phyloP scores from a whole-genome alignment of 2,797 vertebrate species.

The Poecilia velifera region DNA sequence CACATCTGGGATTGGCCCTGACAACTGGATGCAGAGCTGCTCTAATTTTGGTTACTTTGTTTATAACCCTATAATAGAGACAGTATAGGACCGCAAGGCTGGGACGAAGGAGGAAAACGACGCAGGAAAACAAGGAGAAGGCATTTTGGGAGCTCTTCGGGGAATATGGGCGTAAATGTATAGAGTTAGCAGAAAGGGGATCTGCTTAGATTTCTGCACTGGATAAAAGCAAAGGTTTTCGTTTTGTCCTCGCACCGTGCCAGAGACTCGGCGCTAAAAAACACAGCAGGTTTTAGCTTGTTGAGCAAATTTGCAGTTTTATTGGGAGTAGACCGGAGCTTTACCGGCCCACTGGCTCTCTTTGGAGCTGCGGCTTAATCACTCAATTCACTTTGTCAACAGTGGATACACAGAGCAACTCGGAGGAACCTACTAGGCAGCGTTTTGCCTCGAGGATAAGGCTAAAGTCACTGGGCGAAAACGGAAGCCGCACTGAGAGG shows the following conservation, averaged over 20 bases:
- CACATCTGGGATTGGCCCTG: conserved; percentile 83
- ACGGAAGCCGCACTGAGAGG: conserved; percentile 22
- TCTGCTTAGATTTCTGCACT: conserved; percentile 13
- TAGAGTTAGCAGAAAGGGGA: conserved; percentile 7
- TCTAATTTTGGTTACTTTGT: conserved; percentile 85
- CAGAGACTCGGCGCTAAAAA: conserved; percentile 26
- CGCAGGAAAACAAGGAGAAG: not conserved
- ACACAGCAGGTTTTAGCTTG: conserved; percentile 52
- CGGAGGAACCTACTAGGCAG: conserved; percentile 33
- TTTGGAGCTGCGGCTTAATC: conserved; percentile 52
- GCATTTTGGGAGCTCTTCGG: conserved; percentile 36
- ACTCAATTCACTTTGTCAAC: conserved; percentile 52
- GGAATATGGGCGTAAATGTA: conserved; percentile 35
- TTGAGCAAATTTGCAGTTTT: conserved; percentile 63
- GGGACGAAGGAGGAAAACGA: not conserved
- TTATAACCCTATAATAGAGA: conserved; percentile 84
- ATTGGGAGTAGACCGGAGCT: conserved; percentile 55
- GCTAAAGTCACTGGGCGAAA: conserved; percentile 39
- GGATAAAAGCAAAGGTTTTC: conserved; percentile 12
- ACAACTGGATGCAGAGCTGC: conserved; percentile 82
- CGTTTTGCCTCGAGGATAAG: conserved; percentile 19
- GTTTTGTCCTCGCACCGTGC: conserved; percentile 19
- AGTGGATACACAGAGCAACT: conserved; percentile 43
- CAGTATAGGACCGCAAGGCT: conserved; percentile 76
- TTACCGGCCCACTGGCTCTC: conserved; percentile 49